phyloP scores from a whole-genome alignment of 2,888 invertebrate species.

The Metalampra italica region DNA sequence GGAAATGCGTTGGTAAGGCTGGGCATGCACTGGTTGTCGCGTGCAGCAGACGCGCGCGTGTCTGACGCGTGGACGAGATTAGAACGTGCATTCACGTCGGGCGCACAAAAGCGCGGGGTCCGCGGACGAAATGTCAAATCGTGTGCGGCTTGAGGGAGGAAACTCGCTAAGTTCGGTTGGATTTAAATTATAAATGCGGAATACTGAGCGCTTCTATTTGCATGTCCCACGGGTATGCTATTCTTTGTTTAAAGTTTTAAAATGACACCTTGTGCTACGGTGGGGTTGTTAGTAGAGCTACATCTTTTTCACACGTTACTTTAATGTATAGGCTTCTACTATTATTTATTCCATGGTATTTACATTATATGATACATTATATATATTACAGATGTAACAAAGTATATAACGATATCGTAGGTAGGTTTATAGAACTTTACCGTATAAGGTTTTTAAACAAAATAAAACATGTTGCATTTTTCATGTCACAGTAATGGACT shows the following conservation, averaged over 20 bases:
- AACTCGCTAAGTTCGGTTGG: slow-evolving; percentile 71
- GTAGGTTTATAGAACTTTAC: too few relatives aligned
- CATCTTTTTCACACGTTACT: neutral
- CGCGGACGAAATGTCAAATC: slow-evolving; percentile 65
- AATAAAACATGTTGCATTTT: too few relatives aligned
- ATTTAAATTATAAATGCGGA: slow-evolving; percentile 74
- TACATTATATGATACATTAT: too few relatives aligned
- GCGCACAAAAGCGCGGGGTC: slow-evolving; percentile 60
- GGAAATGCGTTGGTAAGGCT: slow-evolving; percentile 36
- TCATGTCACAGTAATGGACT: too few relatives aligned
- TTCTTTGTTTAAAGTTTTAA: slow-evolving; percentile 6
- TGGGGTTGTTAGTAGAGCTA: too few relatives aligned
- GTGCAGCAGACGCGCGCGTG: slow-evolving; percentile 66
- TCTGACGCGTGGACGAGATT: slow-evolving; percentile 70
- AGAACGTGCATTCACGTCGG: slow-evolving; percentile 68
- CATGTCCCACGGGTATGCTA: slow-evolving; percentile 64
- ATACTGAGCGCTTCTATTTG: slow-evolving; percentile 65
- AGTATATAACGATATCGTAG: too few relatives aligned
- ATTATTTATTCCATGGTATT: too few relatives aligned
- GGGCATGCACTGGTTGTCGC: slow-evolving; percentile 55
- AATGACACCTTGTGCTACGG: slow-evolving; percentile 4
- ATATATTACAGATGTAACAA: too few relatives aligned
- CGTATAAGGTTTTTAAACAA: too few relatives aligned
- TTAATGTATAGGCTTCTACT: too few relatives aligned
- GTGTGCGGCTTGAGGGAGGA: slow-evolving; percentile 65